phyloP scores from a whole-genome alignment of 2,888 invertebrate genomes.

The Drosophila pegasa region DNA sequence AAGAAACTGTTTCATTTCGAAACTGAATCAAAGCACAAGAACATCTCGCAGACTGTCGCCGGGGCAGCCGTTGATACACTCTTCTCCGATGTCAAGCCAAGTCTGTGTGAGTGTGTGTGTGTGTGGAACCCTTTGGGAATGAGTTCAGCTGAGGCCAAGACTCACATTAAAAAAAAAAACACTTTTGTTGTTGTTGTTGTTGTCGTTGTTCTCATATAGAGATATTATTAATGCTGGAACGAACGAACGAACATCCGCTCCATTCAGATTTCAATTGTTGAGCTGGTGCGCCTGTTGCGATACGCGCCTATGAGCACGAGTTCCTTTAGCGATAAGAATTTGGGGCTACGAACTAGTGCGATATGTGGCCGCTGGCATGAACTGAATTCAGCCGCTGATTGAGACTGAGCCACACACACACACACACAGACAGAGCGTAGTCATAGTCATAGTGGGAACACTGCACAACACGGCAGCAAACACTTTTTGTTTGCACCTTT shows the following conservation, averaged over 20 bases:
- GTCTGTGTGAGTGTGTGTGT: constrained; percentile 16
- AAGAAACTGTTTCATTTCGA: constrained; percentile 27
- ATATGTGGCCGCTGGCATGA: constrained; percentile 36
- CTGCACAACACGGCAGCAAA: neutral
- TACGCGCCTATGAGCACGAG: constrained; percentile 71
- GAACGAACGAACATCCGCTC: constrained; percentile 72
- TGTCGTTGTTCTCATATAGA: constrained; percentile 17
- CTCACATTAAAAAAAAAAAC: constrained; percentile 36
- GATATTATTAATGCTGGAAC: constrained; percentile 36
- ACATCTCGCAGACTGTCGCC: constrained; percentile 49
- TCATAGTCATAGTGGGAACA: neutral
- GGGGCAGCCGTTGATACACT: constrained; percentile 55
- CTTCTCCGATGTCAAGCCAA: constrained; percentile 13
- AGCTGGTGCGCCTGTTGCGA: constrained; percentile 47
- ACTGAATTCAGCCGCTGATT: constrained; percentile 20
- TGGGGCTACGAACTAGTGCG: constrained; percentile 78
- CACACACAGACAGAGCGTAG: no score
- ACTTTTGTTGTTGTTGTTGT: neutral
- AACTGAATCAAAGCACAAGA: constrained; percentile 35
- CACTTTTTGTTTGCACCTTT: constrained; percentile 70
- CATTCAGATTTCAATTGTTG: constrained; percentile 71
- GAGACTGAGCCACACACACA: neutral
- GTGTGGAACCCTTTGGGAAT: constrained; percentile 65
- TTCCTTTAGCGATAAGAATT: constrained; percentile 83
- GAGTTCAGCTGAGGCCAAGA: constrained; percentile 77